These are phyloP conservation scores for Penaeus monodon DNA, from an alignment of 2,888 invertebrate genomes.

Conservation along the genomic window DNA sequence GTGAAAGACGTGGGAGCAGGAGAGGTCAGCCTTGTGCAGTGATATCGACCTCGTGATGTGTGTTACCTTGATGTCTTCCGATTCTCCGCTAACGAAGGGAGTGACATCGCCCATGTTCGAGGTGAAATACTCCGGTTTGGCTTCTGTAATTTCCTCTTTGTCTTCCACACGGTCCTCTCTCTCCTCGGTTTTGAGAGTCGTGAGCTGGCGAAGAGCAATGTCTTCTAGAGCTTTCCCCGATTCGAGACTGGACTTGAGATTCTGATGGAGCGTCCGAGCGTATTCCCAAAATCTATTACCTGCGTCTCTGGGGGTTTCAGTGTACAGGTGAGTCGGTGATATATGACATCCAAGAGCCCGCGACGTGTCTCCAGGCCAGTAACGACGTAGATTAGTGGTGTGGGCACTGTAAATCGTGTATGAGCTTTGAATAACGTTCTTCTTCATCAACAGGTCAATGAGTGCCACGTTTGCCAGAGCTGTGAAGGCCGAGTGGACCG, in stretches of 20 bases:
- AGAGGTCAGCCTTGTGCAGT: neutral
- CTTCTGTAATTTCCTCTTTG: no score
- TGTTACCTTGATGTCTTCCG: neutral
- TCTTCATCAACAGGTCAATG: conserved; percentile 30
- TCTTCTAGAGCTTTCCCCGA: conserved; percentile 7
- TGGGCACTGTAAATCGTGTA: conserved; percentile 45
- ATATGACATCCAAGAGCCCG: conserved; percentile 35
- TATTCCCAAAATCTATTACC: conserved; percentile 38
- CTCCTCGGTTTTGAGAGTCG: no score
- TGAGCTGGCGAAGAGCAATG: neutral
- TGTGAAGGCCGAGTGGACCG: conserved; percentile 49
- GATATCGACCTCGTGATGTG: conserved; percentile 9
- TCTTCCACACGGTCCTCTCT: no score
- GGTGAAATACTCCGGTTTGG: conserved; percentile 1
- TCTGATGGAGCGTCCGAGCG: conserved; percentile 27
- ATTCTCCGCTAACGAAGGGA: neutral
- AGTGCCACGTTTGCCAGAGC: conserved; percentile 44
- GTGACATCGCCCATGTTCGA: conserved; percentile 31
- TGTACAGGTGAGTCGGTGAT: conserved; percentile 7
- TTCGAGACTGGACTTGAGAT: neutral
- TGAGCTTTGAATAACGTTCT: conserved; percentile 5
- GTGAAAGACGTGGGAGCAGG: conserved; percentile 25
- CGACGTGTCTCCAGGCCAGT: conserved; percentile 22
- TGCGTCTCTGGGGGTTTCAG: neutral
- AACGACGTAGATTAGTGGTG: conserved; percentile 50